These are phyloP conservation scores for Caenorhabditis sp. DNA, from an alignment of 2,888 invertebrate species.

Conservation along the genomic window DNA sequence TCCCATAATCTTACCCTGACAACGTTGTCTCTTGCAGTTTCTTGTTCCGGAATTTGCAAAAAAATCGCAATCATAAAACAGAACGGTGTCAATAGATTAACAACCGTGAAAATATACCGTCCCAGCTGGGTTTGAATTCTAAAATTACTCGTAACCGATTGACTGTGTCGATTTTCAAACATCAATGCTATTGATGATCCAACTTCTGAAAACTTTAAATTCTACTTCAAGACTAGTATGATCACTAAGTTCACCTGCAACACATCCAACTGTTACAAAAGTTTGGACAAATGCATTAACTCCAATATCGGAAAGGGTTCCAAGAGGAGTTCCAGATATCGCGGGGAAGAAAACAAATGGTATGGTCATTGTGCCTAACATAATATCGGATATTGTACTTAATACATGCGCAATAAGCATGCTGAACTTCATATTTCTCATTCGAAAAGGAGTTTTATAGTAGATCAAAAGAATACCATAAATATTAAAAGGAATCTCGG, in stretches of 20 bases:
- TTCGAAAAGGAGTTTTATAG: slow-evolving; percentile 23
- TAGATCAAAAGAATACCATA: slow-evolving; percentile 22
- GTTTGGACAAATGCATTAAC: slow-evolving; percentile 32
- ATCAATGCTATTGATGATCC: slow-evolving; percentile 31
- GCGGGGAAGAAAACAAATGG: slow-evolving; percentile 31
- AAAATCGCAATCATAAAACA: slow-evolving; percentile 2
- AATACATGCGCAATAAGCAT: slow-evolving; percentile 31
- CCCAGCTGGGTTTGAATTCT: slow-evolving; percentile 5
- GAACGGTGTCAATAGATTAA: slow-evolving; percentile 16
- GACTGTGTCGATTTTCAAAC: slow-evolving; percentile 34
- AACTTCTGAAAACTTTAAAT: slow-evolving; percentile 22
- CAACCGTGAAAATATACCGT: slow-evolving; percentile 9
- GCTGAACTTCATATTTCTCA: slow-evolving; percentile 30
- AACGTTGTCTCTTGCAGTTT: slow-evolving; percentile 16
- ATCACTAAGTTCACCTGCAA: slow-evolving; percentile 20
- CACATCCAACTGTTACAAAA: slow-evolving; percentile 21
- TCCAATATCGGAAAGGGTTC: slow-evolving; percentile 18
- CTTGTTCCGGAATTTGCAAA: slow-evolving; percentile 23
- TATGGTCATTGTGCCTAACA: slow-evolving; percentile 30
- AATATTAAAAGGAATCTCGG: slow-evolving; percentile 23
- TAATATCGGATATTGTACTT: slow-evolving; percentile 21
- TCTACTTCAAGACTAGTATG: not conserved
- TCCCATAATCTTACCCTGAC: not conserved
- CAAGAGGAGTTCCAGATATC: slow-evolving; percentile 23
- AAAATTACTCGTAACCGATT: slow-evolving; percentile 23